Base-by-base conservation (phyloP, 1,140 invertebrate species). In the Lordiphosa collinella region DNA sequence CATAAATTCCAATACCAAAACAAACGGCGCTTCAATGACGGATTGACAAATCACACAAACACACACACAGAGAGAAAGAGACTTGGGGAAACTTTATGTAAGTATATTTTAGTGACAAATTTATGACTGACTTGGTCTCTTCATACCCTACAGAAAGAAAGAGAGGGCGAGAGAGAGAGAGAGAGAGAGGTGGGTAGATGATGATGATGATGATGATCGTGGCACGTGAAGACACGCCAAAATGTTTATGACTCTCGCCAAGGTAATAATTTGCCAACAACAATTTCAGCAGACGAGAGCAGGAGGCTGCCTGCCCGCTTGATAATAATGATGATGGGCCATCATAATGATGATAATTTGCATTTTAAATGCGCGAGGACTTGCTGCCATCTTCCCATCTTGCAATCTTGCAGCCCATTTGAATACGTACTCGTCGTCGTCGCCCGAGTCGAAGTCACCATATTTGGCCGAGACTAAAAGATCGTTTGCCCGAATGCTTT, bases 291-390 rank as follows among this genome's bases (percentile, higher is more conserved):
- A 66, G 46, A 3, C 29, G 29, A 9, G 11, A 6, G 14, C 44
- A 44, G 59, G 70, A 74, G 71, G 22, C 36, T 38, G 31, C 9
- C 18, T 49, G 32, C 12, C n/a, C 36, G 57, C 25, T 46, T 57
- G 18, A 53, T 53, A 25, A 46, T 53, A 49, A 66, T 59, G 61
- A 65, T 70, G 72, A 78, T 71, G 62, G 74, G 52, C 74, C 58
- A 79, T 79, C 67, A 84, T 82, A 76, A 82, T 82, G 76, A 82
- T 72, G 78, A 82, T 82, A 78, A 82, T 82, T 84, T 84, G 78
- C 79, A 84, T 84, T 84, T 84, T 85, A 85, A 84, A 84, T 84
- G 78, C 79, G 73, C 78, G 52, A 32, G 14, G n/a, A 51, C 32
- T 11, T 25, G 7, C 47, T 25, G 13, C 43, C 11, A 31, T 38